Conservation (phyloP, 2,888 invertebrate genomes). For the Agrochola litura region DNA sequence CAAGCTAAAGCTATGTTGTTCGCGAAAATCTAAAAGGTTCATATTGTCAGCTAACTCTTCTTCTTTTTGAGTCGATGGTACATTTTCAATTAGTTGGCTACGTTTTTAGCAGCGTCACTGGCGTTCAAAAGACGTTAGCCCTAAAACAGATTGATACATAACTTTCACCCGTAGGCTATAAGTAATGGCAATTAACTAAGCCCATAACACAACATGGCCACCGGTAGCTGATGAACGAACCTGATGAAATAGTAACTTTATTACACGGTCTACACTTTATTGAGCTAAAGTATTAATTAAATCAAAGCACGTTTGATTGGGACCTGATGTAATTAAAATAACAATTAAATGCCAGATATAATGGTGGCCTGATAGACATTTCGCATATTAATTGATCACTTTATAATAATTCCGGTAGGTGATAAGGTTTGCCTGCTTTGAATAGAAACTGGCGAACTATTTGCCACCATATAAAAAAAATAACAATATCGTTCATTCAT, state of each 20-base stretch:
- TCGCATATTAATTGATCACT: slow-evolving; percentile 43
- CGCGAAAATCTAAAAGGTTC: background rate
- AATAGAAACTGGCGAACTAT: background rate
- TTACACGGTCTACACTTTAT: slow-evolving; percentile 30
- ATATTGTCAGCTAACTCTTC: background rate
- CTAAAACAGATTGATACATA: slow-evolving; percentile 24
- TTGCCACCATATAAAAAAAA: background rate
- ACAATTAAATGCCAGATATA: slow-evolving; percentile 39
- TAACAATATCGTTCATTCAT: background rate
- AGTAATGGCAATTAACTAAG: slow-evolving; percentile 10
- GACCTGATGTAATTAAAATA: slow-evolving; percentile 49
- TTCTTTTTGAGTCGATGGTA: background rate
- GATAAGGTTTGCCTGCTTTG: slow-evolving; percentile 12
- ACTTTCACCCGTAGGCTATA: slow-evolving; percentile 19
- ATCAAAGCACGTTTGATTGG: slow-evolving; percentile 41
- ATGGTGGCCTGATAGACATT: slow-evolving; percentile 22
- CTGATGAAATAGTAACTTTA: slow-evolving; percentile 45
- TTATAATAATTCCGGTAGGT: slow-evolving; percentile 8
- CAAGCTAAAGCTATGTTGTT: background rate
- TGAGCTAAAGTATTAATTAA: slow-evolving; percentile 50
- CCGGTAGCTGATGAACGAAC: slow-evolving; percentile 10
- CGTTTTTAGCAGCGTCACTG: background rate
- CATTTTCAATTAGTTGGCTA: background rate
- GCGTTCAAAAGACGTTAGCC: background rate
- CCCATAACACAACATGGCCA: slow-evolving; percentile 10